phyloP scores from a whole-genome alignment of 2,797 vertebrate species.

The Liparis tanakae region DNA sequence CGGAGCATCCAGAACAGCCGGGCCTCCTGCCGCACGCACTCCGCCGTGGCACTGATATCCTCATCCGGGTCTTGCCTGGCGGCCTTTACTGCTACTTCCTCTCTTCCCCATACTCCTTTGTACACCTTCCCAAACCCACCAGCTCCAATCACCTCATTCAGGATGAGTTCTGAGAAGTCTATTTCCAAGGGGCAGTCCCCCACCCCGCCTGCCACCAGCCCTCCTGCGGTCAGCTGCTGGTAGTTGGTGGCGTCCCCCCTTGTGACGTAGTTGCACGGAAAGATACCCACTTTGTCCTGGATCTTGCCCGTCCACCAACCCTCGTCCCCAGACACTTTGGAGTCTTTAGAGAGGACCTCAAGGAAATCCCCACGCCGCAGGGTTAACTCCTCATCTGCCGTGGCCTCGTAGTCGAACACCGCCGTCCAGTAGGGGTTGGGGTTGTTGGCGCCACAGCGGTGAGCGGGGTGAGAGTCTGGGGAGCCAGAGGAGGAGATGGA shows the following conservation, averaged over 20 bases:
- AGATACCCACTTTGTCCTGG: slow-evolving; percentile 91
- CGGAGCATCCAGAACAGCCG: slow-evolving; percentile 91
- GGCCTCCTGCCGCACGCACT: slow-evolving; percentile 91
- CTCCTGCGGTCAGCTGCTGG: slow-evolving; percentile 76
- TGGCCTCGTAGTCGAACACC: slow-evolving; percentile 93
- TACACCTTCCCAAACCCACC: slow-evolving; percentile 95
- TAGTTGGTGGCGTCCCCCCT: slow-evolving; percentile 78
- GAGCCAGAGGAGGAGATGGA: slow-evolving; percentile 79
- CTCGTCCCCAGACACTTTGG: slow-evolving; percentile 92
- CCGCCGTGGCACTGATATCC: slow-evolving; percentile 88
- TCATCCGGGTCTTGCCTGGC: slow-evolving; percentile 91
- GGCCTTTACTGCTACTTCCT: slow-evolving; percentile 93
- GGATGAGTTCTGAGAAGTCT: slow-evolving; percentile 87
- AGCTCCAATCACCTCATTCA: slow-evolving; percentile 93
- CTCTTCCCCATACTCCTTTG: slow-evolving; percentile 85
- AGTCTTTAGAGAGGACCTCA: slow-evolving; percentile 93
- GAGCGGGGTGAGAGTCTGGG: slow-evolving; percentile 79
- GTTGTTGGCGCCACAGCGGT: slow-evolving; percentile 65
- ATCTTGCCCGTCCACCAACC: slow-evolving; percentile 96
- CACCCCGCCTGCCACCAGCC: slow-evolving; percentile 75
- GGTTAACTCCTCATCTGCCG: slow-evolving; percentile 91
- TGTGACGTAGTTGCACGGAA: slow-evolving; percentile 92
- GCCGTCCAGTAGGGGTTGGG: slow-evolving; percentile 89
- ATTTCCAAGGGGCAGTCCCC: slow-evolving; percentile 87
- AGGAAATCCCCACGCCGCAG: slow-evolving; percentile 89